These are phyloP conservation scores for Nymphalis polychloros DNA, from an alignment of 2,888 invertebrate genomes.

Conservation along the genomic window DNA sequence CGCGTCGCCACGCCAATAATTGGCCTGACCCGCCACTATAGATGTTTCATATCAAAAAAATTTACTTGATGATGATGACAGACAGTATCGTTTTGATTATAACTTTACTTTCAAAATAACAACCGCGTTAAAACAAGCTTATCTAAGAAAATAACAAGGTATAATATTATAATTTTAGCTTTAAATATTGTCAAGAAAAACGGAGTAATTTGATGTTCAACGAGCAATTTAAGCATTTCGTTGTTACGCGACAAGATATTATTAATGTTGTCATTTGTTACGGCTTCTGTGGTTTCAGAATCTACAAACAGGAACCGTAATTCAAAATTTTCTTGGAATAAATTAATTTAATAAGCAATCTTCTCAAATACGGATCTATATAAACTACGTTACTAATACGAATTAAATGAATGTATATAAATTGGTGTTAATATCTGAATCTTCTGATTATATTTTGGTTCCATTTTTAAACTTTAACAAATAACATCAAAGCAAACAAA, in stretches of 20 bases:
- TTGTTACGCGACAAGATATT: slow-evolving; percentile 29
- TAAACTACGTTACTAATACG: no score
- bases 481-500: no score
- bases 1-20: no score
- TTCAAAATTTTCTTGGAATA: slow-evolving; percentile 1
- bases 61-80: no score
- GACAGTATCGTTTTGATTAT: no score
- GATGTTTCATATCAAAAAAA: no score
- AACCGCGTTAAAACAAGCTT: not conserved
- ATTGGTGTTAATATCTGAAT: no score
- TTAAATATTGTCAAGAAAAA: slow-evolving; percentile 6
- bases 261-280: slow-evolving; percentile 35
- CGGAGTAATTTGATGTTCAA: slow-evolving; percentile 27
- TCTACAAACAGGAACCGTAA: slow-evolving; percentile 16
- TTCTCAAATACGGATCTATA: not conserved
- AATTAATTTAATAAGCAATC: not conserved
- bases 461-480: no score
- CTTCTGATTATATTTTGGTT: no score
- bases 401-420: no score
- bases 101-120: not conserved
- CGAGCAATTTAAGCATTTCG: slow-evolving; percentile 33
- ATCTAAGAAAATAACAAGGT: not conserved
- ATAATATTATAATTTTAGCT: not conserved
- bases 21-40: no score
- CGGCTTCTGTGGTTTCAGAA: slow-evolving; percentile 27